Evolutionary conservation across 2,888 invertebrate species (phyloP).

Genomic region (Catocala fraxini): DNA sequence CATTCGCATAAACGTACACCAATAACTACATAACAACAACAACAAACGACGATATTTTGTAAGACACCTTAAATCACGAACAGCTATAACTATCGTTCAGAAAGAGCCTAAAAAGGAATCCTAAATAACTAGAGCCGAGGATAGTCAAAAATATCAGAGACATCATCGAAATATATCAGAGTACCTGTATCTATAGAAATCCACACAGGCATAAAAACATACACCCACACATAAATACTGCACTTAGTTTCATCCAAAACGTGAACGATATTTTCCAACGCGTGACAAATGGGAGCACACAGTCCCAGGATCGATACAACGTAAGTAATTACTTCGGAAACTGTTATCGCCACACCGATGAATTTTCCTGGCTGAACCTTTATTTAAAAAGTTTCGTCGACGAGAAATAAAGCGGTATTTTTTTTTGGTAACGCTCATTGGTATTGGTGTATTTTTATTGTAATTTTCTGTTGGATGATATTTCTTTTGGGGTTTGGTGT

Average conservation of each 20-base stretch:
- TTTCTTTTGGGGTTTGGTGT: neutral
- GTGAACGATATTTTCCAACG: neutral
- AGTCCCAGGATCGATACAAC: constrained; percentile 5
- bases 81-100: too few species aligned
- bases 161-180: too few species aligned
- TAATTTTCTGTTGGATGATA: neutral
- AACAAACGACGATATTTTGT: too few species aligned
- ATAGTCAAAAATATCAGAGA: too few species aligned
- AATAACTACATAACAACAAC: too few species aligned
- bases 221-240: neutral
- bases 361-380: constrained; percentile 7
- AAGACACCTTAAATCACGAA: too few species aligned
- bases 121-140: too few species aligned
- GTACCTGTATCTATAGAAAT: neutral
- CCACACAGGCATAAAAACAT: neutral
- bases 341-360: constrained; percentile 10
- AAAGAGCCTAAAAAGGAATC: too few species aligned
- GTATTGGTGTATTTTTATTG: constrained; percentile 7
- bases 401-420: constrained; percentile 13
- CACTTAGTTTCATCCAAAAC: neutral
- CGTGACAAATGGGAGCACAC: neutral
- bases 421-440: neutral
- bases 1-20: too few species aligned
- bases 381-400: constrained; percentile 13
- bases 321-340: constrained; percentile 16